Evolutionary conservation across 2,113 vertebrate species (phyloP).

Genomic region (Ciconia boyciana): DNA sequence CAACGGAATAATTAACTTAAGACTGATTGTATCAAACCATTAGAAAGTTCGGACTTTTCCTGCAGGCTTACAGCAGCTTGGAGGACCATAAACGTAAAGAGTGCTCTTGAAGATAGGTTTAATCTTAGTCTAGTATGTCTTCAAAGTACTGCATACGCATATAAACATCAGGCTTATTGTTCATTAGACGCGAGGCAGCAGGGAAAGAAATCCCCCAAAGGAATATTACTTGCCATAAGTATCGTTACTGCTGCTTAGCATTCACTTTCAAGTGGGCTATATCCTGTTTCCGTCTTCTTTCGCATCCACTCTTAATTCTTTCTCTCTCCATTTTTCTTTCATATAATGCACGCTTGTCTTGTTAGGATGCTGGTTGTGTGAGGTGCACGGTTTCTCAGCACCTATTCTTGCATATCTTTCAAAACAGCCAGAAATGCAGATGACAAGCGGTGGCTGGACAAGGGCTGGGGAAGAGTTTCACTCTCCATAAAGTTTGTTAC

Average conservation of each 20-base stretch:
- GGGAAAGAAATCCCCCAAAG: slow-evolving; percentile 13
- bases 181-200: slow-evolving; percentile 8
- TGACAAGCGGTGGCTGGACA: background rate
- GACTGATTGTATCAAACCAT: background rate
- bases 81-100: slow-evolving; percentile 4
- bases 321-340: background rate
- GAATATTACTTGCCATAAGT: slow-evolving; percentile 26
- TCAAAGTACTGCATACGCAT: background rate
- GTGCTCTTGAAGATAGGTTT: slow-evolving; percentile 43
- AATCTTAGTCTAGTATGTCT: slow-evolving; percentile 20
- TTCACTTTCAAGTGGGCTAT: background rate
- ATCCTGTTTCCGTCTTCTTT: slow-evolving; percentile 11
- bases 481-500: background rate
- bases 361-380: rapidly evolving
- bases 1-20: background rate
- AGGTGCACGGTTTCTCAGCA: background rate
- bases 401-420: background rate
- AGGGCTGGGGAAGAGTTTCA: background rate
- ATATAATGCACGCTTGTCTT: background rate
- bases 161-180: slow-evolving; percentile 47
- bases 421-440: background rate
- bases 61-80: slow-evolving; percentile 26
- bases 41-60: background rate
- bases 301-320: background rate
- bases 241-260: slow-evolving; percentile 1